A percentile compares a stretch with the other conserved stretches of the same genome.
Conservation (phyloP, 2,113 vertebrate genomes). For the Amazona guildingii region DNA sequence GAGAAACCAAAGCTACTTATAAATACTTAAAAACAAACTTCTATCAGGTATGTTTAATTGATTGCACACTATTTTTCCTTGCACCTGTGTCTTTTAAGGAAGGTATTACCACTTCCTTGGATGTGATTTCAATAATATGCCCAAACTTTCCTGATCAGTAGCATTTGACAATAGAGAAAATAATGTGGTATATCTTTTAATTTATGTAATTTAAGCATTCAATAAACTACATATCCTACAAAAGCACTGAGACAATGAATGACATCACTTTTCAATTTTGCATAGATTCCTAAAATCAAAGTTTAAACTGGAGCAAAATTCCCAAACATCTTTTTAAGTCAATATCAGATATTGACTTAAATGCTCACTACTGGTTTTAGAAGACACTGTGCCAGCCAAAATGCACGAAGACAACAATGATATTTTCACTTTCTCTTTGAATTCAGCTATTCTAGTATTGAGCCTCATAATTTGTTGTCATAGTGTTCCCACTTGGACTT, state of each 20-base stretch:
- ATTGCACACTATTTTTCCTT: constrained; percentile 5
- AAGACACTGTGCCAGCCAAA: neutral
- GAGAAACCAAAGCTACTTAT: constrained; percentile 48
- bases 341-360: neutral
- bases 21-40: constrained; percentile 61
- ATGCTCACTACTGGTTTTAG: neutral
- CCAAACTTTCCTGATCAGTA: neutral
- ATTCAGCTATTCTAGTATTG: neutral
- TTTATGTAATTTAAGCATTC: constrained; percentile 31
- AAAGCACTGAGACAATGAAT: neutral
- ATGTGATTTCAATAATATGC: neutral
- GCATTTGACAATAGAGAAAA: constrained; percentile 21
- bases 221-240: neutral
- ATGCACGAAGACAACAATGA: neutral
- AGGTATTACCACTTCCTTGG: neutral
- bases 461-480: neutral
- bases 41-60: constrained; percentile 53
- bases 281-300: neutral
- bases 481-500: neutral
- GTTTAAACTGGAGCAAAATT: neutral
- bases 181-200: constrained; percentile 24
- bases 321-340: neutral
- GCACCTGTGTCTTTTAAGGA: neutral
- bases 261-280: neutral
- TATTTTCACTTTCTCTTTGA: neutral